These are phyloP conservation scores for Stegodyphus mimosarum DNA, from an alignment of 1,140 invertebrate species.

Conservation along the genomic window DNA sequence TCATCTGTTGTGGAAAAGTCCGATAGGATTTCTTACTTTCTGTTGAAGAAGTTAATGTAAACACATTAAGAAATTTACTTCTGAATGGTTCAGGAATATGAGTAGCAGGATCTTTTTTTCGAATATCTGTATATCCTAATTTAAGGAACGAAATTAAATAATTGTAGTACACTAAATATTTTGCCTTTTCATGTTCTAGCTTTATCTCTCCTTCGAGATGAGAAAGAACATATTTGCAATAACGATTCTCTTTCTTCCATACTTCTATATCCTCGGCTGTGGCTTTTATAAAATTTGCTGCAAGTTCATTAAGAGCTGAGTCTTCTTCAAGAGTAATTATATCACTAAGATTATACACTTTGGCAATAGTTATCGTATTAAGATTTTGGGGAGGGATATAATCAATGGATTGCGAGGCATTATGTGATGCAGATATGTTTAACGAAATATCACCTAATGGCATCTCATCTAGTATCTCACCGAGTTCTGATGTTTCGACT, in stretches of 20 bases:
- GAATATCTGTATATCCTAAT: constrained; percentile 4
- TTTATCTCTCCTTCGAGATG: neutral
- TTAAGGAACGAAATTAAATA: neutral
- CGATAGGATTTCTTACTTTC: neutral
- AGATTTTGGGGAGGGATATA: constrained; percentile 21
- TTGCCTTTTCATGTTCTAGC: neutral
- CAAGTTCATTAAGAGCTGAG: neutral
- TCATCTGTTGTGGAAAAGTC: neutral
- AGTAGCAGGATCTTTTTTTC: constrained; percentile 5
- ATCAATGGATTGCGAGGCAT: neutral
- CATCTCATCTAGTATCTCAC: neutral
- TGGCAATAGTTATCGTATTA: neutral
- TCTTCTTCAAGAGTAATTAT: constrained; percentile 17
- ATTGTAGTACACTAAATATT: constrained; percentile 22
- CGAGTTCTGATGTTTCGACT: neutral
- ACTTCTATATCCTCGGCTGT: neutral
- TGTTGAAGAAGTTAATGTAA: neutral
- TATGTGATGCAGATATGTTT: too few species aligned
- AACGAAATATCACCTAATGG: neutral
- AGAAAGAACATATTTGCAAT: constrained; percentile 4
- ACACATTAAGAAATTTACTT: neutral
- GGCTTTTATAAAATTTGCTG: neutral
- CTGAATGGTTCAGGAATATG: constrained; percentile 15
- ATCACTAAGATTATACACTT: constrained; percentile 20
- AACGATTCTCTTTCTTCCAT: neutral